A percentile compares a stretch with the other conserved stretches of the same genome.
Conservation (phyloP, 2,113 vertebrate genomes). For the Corvus moneduloides region DNA sequence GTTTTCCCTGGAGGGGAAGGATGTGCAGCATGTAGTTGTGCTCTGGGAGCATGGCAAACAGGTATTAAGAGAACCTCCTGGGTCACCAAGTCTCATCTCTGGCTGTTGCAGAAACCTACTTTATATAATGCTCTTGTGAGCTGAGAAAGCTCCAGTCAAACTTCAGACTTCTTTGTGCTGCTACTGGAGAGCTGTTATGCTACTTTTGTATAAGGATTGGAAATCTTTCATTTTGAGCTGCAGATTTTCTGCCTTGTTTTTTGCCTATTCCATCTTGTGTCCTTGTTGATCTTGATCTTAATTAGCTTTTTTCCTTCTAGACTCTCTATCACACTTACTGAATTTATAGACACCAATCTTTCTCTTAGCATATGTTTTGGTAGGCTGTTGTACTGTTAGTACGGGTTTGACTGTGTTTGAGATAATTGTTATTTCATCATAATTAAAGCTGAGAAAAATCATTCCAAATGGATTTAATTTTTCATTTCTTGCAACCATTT, state of each 20-base stretch:
- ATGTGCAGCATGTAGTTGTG: neutral
- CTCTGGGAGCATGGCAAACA: neutral
- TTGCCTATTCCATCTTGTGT: neutral
- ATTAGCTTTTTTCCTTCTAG: neutral
- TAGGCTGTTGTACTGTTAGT: neutral
- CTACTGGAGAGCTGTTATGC: neutral
- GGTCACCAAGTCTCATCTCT: neutral
- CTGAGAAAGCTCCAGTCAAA: neutral
- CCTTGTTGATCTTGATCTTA: neutral
- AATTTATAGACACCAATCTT: neutral
- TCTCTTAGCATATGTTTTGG: neutral
- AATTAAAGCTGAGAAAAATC: neutral
- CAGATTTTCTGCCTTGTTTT: neutral
- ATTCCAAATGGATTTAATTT: neutral
- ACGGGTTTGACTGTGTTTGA: neutral
- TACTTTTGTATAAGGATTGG: neutral
- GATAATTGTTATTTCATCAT: neutral
- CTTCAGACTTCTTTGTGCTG: neutral
- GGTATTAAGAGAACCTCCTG: neutral
- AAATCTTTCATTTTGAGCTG: neutral
- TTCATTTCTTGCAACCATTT: neutral
- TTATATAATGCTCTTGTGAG: neutral
- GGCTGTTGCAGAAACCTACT: neutral
- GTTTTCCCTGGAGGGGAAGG: neutral
- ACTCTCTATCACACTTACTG: neutral